These are phyloP conservation scores for Odocoileus hemionus DNA, from an alignment of 2,113 vertebrate species.

Conservation along the genomic window DNA sequence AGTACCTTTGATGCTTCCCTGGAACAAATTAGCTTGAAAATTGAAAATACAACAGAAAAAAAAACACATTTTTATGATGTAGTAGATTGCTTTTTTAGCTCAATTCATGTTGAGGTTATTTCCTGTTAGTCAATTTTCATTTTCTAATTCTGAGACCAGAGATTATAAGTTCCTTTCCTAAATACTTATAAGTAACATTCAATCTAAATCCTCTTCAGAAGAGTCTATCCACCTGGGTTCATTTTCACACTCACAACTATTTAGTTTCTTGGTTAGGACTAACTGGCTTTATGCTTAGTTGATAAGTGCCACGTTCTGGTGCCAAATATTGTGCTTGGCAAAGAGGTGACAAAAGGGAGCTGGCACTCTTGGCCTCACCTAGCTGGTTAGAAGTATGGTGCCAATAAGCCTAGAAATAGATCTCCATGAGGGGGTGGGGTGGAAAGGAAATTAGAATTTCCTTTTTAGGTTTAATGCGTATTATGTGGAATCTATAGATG, in stretches of 20 bases:
- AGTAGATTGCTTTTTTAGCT: background rate
- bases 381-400: background rate
- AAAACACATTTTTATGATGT: background rate
- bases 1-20: background rate
- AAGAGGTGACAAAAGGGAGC: background rate
- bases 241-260: background rate
- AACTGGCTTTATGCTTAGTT: background rate
- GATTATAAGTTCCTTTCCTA: background rate
- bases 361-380: background rate
- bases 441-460: background rate
- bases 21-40: background rate
- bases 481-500: background rate
- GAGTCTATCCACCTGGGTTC: background rate
- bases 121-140: background rate
- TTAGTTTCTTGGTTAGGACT: background rate
- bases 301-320: background rate
- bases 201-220: background rate
- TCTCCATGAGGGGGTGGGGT: background rate
- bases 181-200: background rate
- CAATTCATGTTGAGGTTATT: background rate
- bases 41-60: background rate
- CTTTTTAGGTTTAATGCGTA: background rate
- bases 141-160: background rate
- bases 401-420: background rate
- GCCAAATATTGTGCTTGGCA: background rate